These are phyloP conservation scores for Myiagra hebetior DNA, from an alignment of 2,113 vertebrate species.

Conservation along the genomic window DNA sequence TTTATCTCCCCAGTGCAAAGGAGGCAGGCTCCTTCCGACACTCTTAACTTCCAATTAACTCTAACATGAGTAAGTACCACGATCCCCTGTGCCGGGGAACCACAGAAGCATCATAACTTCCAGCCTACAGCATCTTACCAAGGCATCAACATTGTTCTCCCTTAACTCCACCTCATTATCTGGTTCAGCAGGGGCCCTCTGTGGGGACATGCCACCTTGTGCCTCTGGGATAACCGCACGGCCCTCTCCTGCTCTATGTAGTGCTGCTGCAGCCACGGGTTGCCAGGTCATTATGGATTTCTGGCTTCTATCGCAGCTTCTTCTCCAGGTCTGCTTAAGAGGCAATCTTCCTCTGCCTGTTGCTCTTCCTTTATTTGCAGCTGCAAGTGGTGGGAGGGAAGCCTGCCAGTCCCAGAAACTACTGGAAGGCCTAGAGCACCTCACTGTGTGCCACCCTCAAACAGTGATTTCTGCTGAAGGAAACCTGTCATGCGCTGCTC, in stretches of 20 bases:
- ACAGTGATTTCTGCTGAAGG: not conserved
- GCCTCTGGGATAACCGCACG: accelerated
- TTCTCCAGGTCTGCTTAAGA: not conserved
- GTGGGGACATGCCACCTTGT: not conserved
- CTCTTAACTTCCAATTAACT: not conserved
- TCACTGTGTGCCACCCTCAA: not conserved
- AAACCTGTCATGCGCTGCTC: not conserved
- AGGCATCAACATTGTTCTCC: not conserved
- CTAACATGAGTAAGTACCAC: not conserved
- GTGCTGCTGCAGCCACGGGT: not conserved
- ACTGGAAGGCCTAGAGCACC: not conserved
- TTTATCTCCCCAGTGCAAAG: not conserved
- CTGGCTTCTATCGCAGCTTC: not conserved
- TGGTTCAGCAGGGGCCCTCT: not conserved
- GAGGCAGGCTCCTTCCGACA: not conserved
- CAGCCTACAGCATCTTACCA: not conserved
- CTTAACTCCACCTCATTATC: not conserved
- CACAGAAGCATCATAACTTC: not conserved
- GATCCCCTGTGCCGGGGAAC: not conserved
- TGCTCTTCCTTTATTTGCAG: not conserved
- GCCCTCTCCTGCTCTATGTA: not conserved
- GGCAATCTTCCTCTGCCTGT: not conserved
- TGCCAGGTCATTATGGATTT: not conserved
- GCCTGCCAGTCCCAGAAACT: not conserved
- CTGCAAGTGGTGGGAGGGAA: not conserved